A percentile compares a stretch with the other conserved stretches of the same genome.
Evolutionary conservation across 2,797 vertebrate species (phyloP).

Genomic region (Sylvilagus floridanus): DNA sequence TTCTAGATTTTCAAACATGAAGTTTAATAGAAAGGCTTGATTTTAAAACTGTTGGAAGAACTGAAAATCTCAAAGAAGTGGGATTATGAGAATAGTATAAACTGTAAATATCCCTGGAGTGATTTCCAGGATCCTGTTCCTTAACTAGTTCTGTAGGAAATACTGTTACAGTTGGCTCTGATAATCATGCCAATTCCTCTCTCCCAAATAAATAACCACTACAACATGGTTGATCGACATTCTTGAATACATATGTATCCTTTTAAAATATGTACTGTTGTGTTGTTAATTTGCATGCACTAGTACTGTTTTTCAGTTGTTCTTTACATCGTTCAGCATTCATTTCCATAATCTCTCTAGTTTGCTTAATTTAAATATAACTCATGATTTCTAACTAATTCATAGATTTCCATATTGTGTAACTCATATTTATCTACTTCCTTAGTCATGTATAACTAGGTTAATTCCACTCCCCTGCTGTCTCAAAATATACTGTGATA

Average conservation of each 20-base stretch:
- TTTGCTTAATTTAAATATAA: neutral
- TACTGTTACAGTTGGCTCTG: neutral
- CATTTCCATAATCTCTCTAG: neutral
- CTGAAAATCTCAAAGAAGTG: neutral
- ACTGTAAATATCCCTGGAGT: neutral
- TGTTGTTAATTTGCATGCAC: neutral
- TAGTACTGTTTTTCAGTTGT: neutral
- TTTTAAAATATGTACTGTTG: neutral
- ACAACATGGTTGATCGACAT: neutral
- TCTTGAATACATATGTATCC: neutral
- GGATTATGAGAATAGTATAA: neutral
- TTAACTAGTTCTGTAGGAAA: neutral
- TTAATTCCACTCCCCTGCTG: neutral
- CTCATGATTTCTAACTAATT: slow-evolving; percentile 51
- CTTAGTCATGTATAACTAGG: neutral
- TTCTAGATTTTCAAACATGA: neutral
- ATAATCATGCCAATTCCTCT: neutral
- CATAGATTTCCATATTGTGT: neutral
- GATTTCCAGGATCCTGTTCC: neutral
- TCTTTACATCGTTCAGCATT: neutral
- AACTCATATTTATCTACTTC: neutral
- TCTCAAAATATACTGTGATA: neutral
- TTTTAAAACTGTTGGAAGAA: neutral
- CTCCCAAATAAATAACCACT: neutral
- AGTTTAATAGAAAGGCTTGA: neutral